Conservation (phyloP, 2,888 invertebrate species). For the Andrena bicolor region DNA sequence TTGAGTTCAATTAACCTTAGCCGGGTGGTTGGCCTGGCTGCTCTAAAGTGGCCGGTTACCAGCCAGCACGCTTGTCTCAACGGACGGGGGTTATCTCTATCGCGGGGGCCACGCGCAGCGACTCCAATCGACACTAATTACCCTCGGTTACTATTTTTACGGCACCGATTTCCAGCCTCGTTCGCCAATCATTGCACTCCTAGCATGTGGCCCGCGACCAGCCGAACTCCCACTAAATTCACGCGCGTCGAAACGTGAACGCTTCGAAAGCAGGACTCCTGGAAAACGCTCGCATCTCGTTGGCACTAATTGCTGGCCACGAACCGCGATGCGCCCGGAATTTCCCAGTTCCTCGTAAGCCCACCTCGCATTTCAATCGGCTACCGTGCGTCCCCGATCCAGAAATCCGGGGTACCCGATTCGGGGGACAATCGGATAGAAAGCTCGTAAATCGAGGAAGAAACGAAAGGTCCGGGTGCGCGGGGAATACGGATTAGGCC, state of each 20-base stretch:
- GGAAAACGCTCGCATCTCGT: conserved; percentile 25
- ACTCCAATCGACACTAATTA: conserved; percentile 67
- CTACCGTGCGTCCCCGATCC: conserved; percentile 19
- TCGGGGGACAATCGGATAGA: conserved; percentile 41
- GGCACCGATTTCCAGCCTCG: conserved; percentile 55
- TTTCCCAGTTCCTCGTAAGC: conserved; percentile 16
- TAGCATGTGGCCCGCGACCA: neutral
- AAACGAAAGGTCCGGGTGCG: conserved; percentile 27
- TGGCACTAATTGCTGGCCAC: conserved; percentile 40
- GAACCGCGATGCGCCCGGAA: conserved; percentile 44
- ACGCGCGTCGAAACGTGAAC: neutral
- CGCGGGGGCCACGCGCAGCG: conserved; percentile 55
- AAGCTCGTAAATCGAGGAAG: conserved; percentile 58
- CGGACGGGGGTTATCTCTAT: conserved; percentile 47
- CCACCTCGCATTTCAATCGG: conserved; percentile 49
- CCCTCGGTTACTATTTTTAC: conserved; percentile 56
- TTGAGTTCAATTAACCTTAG: conserved; percentile 71
- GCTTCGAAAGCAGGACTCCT: conserved; percentile 26
- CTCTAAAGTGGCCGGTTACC: conserved; percentile 41
- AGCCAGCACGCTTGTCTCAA: conserved; percentile 32
- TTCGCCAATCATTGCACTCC: neutral
- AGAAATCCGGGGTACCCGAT: conserved; percentile 40
- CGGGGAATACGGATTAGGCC: conserved; percentile 46
- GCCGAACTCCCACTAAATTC: conserved; percentile 22
- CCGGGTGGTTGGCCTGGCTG: conserved; percentile 28